Evolutionary conservation across 2,888 invertebrate species (phyloP).

Genomic region (Pasiphila rectangulata): DNA sequence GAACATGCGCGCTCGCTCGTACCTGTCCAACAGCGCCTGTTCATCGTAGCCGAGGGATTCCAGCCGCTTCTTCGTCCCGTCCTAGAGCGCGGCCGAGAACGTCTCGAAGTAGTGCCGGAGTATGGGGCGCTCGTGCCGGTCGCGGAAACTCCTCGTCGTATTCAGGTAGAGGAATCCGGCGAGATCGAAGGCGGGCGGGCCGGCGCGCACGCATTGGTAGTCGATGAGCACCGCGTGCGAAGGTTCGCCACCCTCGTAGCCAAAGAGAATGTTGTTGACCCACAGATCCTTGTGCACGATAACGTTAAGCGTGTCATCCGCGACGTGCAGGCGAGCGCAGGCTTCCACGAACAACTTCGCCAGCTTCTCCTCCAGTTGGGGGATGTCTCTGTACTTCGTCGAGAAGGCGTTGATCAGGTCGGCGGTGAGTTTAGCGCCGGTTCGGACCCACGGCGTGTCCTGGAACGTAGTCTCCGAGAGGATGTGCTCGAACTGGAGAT

Average conservation of each 20-base stretch:
- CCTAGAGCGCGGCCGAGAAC: conserved; percentile 44
- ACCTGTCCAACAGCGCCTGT: conserved; percentile 39
- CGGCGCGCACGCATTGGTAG: conserved; percentile 61
- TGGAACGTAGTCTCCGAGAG: conserved; percentile 49
- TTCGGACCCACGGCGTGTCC: conserved; percentile 52
- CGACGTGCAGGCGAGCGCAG: conserved; percentile 46
- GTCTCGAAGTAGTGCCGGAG: conserved; percentile 48
- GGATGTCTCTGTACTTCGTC: conserved; percentile 36
- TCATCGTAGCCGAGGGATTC: conserved; percentile 42
- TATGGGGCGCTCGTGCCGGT: conserved; percentile 44
- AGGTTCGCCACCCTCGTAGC: conserved; percentile 48
- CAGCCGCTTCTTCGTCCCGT: conserved; percentile 41
- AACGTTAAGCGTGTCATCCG: conserved; percentile 53
- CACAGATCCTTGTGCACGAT: conserved; percentile 65
- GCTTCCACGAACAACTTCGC: conserved; percentile 43
- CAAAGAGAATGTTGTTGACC: conserved; percentile 67
- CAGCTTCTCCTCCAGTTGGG: conserved; percentile 44
- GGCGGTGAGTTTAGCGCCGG: conserved; percentile 53
- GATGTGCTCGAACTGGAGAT: conserved; percentile 42
- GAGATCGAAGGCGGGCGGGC: conserved; percentile 64
- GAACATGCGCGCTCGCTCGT: conserved; percentile 46
- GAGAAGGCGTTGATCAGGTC: conserved; percentile 54
- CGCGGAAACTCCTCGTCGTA: conserved; percentile 51
- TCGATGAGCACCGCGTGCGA: conserved; percentile 56
- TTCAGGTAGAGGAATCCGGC: conserved; percentile 54